Percentiles rank a stretch among this genome's conserved stretches.
Evolutionary conservation across 2,113 vertebrate genomes (phyloP).

Genomic region (Thalassoma bifasciatum): DNA sequence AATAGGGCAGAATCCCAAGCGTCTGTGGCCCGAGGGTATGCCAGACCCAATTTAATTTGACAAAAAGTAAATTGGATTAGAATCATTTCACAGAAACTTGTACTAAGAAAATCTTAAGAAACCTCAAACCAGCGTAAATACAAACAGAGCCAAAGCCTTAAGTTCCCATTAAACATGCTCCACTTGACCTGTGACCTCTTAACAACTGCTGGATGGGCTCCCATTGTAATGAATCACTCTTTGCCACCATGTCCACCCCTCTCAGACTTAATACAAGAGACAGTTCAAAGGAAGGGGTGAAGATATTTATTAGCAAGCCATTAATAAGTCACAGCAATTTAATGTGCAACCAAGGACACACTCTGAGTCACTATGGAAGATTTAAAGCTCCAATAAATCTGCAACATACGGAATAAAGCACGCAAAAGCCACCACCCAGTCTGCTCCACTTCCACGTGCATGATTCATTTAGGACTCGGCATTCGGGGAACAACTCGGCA

Average conservation of each 20-base stretch:
- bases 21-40: neutral
- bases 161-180: conserved; percentile 36
- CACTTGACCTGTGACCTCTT: conserved; percentile 27
- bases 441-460: conserved; percentile 28
- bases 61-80: neutral
- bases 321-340: conserved; percentile 53
- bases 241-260: neutral
- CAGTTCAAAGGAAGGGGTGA: conserved; percentile 32
- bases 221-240: conserved; percentile 1
- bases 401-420: conserved; percentile 18
- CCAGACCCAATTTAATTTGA: neutral
- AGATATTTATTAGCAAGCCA: conserved; percentile 52
- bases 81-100: neutral
- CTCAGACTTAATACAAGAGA: neutral
- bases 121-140: neutral
- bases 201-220: conserved; percentile 14
- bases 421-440: conserved; percentile 24
- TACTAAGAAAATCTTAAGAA: conserved; percentile 17
- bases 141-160: conserved; percentile 5
- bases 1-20: neutral
- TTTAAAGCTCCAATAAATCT: conserved; percentile 54
- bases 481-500: conserved; percentile 8
- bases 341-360: conserved; percentile 56
- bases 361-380: conserved; percentile 37
- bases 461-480: conserved; percentile 51